Conservation (phyloP, 37 sponge, comb jelly and placozoan genomes). For the Beroe ovata region DNA sequence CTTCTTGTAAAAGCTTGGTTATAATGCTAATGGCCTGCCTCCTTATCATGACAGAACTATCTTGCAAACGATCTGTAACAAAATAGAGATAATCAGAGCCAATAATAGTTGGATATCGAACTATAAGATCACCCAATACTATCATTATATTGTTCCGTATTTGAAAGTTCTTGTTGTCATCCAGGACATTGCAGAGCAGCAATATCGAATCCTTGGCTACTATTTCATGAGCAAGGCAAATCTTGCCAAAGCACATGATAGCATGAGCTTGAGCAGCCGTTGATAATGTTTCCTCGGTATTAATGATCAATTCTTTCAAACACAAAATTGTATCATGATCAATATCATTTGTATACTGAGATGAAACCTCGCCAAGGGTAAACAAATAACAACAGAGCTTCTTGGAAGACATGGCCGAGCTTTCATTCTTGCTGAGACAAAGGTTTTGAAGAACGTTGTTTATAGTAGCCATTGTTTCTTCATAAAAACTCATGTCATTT, state of each 20-base stretch:
- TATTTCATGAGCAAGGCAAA: slow-evolving; percentile 19
- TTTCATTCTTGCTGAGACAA: neutral
- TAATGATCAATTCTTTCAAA: slow-evolving; percentile 14
- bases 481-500: neutral
- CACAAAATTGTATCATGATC: neutral
- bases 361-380: slow-evolving; percentile 23
- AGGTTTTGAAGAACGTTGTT: slow-evolving; percentile 4
- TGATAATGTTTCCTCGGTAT: neutral
- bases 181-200: neutral
- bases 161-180: neutral
- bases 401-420: neutral
- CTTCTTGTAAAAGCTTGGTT: slow-evolving; percentile 31
- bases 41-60: neutral
- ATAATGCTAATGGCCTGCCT: slow-evolving; percentile 11
- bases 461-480: neutral
- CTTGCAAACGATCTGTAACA: slow-evolving; percentile 20
- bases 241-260: slow-evolving; percentile 14
- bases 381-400: slow-evolving; percentile 37
- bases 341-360: neutral
- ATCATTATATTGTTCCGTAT: slow-evolving; percentile 30
- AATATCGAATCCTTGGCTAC: slow-evolving; percentile 32
- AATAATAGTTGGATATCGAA: slow-evolving; percentile 44
- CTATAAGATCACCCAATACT: slow-evolving; percentile 35
- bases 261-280: neutral
- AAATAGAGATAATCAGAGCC: slow-evolving; percentile 26